A percentile compares a stretch with the other conserved stretches of the same genome.
phyloP scores from a whole-genome alignment of 2,113 vertebrate genomes.

The Mustela nigripes region DNA sequence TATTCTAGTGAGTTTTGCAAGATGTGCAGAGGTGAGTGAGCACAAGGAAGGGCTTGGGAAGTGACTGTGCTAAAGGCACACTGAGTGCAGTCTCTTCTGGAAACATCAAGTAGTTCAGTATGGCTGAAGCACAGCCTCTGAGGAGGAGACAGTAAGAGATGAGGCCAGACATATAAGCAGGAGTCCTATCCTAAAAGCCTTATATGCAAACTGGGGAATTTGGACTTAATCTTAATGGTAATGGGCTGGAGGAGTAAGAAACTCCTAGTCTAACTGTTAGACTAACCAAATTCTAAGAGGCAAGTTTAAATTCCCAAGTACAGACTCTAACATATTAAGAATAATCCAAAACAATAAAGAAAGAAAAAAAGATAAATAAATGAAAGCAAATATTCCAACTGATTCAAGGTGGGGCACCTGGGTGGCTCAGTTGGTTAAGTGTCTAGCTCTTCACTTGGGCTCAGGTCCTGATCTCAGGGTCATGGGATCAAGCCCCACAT shows the following conservation, averaged over 20 bases:
- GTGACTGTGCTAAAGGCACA: neutral
- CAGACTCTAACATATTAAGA: neutral
- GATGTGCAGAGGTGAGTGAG: neutral
- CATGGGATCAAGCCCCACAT: neutral
- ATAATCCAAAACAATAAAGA: conserved; percentile 38
- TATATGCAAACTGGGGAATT: neutral
- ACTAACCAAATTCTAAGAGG: conserved; percentile 33
- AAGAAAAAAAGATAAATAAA: neutral
- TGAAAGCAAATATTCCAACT: conserved; percentile 14
- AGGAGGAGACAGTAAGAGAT: neutral
- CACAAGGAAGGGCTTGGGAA: neutral
- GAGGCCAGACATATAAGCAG: neutral
- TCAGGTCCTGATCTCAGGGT: neutral
- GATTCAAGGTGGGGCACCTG: neutral
- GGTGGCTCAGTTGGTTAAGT: neutral
- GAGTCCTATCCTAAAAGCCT: neutral
- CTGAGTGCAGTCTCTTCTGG: neutral
- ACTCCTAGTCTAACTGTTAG: neutral
- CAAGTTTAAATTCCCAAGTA: conserved; percentile 10
- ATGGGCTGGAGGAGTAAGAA: neutral
- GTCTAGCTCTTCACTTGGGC: neutral
- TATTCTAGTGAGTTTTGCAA: neutral
- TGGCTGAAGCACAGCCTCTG: neutral
- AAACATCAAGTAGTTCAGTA: neutral
- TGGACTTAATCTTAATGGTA: neutral